Conservation (phyloP, 92 coral and sea anemone species). For the Palythoa grandiflora region DNA sequence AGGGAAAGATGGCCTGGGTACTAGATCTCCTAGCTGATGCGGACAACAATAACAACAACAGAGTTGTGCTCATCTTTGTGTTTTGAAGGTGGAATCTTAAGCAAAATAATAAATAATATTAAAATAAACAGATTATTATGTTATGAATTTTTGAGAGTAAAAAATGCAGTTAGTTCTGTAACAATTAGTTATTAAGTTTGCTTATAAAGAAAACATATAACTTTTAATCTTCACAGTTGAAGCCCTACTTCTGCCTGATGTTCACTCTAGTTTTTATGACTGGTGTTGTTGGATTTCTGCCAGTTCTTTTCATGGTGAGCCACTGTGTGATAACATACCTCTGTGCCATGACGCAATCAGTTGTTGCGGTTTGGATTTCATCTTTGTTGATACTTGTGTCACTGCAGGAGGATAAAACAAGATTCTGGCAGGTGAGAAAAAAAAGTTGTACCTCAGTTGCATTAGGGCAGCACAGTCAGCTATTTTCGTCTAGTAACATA, state of each 20-base stretch:
- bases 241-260: conserved; percentile 65
- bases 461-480: not conserved
- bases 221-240: conserved; percentile 53
- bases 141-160: not conserved
- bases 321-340: conserved; percentile 70
- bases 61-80: too few relatives aligned
- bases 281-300: conserved; percentile 46
- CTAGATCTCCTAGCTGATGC: too few relatives aligned
- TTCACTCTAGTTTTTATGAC: conserved; percentile 65
- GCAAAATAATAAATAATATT: too few relatives aligned
- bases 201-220: not conserved
- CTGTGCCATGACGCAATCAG: conserved; percentile 68
- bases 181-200: not conserved
- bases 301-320: conserved; percentile 67
- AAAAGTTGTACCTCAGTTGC: not conserved
- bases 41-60: too few relatives aligned
- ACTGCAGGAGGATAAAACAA: conserved; percentile 62
- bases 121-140: too few relatives aligned
- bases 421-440: conserved; percentile 73
- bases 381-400: conserved; percentile 64
- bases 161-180: not conserved
- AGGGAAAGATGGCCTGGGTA: too few relatives aligned
- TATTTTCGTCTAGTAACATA: not conserved
- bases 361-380: conserved; percentile 67
- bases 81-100: too few relatives aligned